These are phyloP conservation scores for Phrynocephalus versicolor DNA, from an alignment of 2,113 vertebrate species.

Conservation along the genomic window DNA sequence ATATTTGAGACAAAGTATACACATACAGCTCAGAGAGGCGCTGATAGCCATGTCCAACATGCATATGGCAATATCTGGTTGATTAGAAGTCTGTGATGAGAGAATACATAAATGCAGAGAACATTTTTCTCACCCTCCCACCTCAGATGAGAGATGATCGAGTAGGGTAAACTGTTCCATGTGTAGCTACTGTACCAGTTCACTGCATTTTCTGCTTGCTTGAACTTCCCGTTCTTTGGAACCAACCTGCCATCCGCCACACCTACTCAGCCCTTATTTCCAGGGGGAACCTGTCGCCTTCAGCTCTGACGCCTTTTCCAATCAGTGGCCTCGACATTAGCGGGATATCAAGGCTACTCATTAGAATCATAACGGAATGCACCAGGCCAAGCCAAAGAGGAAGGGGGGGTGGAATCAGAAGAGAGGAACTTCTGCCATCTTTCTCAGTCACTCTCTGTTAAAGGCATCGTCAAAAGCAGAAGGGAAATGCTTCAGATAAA, in stretches of 20 bases:
- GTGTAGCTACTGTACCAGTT: conserved; percentile 59
- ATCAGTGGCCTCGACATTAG: not conserved
- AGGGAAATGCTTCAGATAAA: not conserved
- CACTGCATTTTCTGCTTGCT: conserved; percentile 12
- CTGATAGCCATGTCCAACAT: conserved; percentile 48
- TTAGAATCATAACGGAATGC: rapidly evolving
- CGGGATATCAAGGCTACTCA: not conserved
- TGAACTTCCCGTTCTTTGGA: not conserved
- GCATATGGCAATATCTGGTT: conserved; percentile 41
- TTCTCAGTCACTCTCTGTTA: too few species aligned
- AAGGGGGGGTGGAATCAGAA: too few species aligned
- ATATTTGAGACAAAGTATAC: not conserved
- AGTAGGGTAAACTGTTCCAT: conserved; percentile 84
- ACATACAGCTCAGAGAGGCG: not conserved
- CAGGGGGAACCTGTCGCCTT: rapidly evolving
- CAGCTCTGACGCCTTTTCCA: not conserved
- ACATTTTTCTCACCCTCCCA: conserved; percentile 64
- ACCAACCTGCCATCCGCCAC: not conserved
- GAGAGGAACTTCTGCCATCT: too few species aligned
- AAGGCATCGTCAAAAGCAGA: not conserved
- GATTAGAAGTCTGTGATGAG: conserved; percentile 35
- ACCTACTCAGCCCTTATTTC: not conserved
- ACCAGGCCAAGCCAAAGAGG: not conserved
- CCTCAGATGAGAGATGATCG: conserved; percentile 67
- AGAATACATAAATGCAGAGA: conserved; percentile 55